Base-by-base conservation (phyloP, 2,888 invertebrate genomes). In the Eupithecia dodoneata region DNA sequence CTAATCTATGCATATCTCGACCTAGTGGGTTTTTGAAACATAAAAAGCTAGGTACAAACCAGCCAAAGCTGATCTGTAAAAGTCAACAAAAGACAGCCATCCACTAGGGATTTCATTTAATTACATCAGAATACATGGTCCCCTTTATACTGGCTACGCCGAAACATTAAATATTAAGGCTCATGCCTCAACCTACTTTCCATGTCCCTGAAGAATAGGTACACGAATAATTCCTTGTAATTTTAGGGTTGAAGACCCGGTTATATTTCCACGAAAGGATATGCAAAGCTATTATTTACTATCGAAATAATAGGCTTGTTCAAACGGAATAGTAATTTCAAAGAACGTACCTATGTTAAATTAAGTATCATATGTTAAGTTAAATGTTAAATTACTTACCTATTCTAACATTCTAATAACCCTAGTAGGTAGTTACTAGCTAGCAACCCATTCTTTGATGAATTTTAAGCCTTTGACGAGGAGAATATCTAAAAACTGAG, bases 91-190 rank as follows among this genome's bases (percentile, higher is more conserved):
- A 75, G 44, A 73, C 44, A 65, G 30, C 71, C 52, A 63, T 30
- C n/a, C 66, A 49, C 52, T 41, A 72, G 65, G 78, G 73, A 74
- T 74, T 78, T 69, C 52, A 67, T 72, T 76, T 76, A 74, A 74
- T 77, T 78, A 76, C 52, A 49, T 52, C 44, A 44, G 67, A 45
- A 42, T 70, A 74, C 65, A 72, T 47, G 59, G 72, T 73, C 63
- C 77, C 76, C 73, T 78, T 72, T 72, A 79, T 12, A 55, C 72
- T 74, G 77, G 79, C 65, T 72, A 76, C 81, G 67, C 65, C 63
- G 73, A 49, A 72, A 71, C 80, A 79, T 80, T 78, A 81, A 81
- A 78, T 81, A 83, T 81, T 81, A 73, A 83, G 55, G 47, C 49
- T 70, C 70, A 70, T 70, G 70, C 76, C 67, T 44, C 76, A 77